Base-by-base conservation (phyloP, 2,113 vertebrate species). In the Charadrius vociferus region DNA sequence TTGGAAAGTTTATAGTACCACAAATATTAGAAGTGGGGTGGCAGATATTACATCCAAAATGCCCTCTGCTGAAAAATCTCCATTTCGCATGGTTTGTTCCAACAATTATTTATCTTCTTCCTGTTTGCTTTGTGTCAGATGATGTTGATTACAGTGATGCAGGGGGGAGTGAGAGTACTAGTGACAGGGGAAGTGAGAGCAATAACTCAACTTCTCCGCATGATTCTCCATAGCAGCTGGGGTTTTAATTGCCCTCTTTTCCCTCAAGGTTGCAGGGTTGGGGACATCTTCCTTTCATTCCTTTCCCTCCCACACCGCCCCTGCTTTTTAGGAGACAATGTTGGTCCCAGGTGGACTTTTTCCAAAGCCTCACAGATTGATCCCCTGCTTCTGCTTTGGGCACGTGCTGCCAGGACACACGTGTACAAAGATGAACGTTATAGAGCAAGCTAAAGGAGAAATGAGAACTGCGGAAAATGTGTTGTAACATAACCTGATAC, bases 221-320 rank as follows among this genome's bases (percentile, higher is more conserved):
- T 15, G 20, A 10, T 75, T 87, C 61, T 53, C 47, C 14, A 53
- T 16, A 83, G 56, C 22, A 74, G 14, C n/a, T 68, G 82, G 27
- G 23, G 55, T 27, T 80, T 80, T 49, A 59, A 55, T 43, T 83
- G 20, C 7, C n/a, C 16, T 83, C 34, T 79, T 58, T 43, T 26
- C 34, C 18, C 26, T 58, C 24, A 68, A 7, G 26, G 12, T 34
- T 55, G 62, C 0, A 1, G 15, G 32, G 24, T 4, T 63, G 29
- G 36, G 32, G 43, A 39, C 19, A 47, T n/a, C 41, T 83, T 83
- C 39, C 16, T 73, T 62, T n/a, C 7, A 36, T 71, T 50, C 6
- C 30, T 65, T 29, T 10, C 24, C 3, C 29, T 12, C 4, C 7
- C 5, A 1, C 4, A 0, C 2, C 29, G 18, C 5, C 4, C 8